phyloP scores from a whole-genome alignment of 2,888 invertebrate genomes.

The Lysandra bellargus region DNA sequence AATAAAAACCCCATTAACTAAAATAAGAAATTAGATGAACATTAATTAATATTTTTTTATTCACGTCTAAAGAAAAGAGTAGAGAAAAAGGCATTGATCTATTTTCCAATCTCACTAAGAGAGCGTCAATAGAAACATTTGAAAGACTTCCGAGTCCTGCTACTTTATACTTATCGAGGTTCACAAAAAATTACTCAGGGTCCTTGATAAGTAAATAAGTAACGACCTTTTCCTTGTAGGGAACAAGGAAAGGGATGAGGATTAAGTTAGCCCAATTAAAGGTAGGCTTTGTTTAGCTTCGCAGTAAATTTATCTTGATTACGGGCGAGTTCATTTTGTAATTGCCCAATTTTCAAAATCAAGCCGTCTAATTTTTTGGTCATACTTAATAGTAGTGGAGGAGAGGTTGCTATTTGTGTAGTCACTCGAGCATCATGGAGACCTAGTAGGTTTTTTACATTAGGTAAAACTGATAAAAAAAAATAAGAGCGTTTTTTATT shows the following conservation, averaged over 20 bases:
- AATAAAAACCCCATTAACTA: background rate
- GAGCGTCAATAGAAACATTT: conserved; percentile 1
- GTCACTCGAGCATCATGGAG: too few relatives aligned
- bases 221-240: background rate
- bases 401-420: too few relatives aligned
- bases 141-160: background rate
- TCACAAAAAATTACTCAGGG: background rate
- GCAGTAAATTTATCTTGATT: background rate
- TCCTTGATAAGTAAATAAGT: conserved; percentile 12
- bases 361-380: background rate
- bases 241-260: background rate
- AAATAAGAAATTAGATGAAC: background rate
- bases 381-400: too few relatives aligned
- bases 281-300: conserved; percentile 2
- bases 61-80: background rate
- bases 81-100: background rate
- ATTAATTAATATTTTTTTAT: background rate
- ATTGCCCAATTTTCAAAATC: background rate
- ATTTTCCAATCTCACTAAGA: background rate
- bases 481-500: too few relatives aligned
- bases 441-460: too few relatives aligned
- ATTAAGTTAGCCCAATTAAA: conserved; percentile 9
- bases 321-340: background rate
- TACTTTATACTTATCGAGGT: background rate
- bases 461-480: too few relatives aligned